Evolutionary conservation across 2,888 invertebrate genomes (phyloP).

Genomic region (Phortica magna): DNA sequence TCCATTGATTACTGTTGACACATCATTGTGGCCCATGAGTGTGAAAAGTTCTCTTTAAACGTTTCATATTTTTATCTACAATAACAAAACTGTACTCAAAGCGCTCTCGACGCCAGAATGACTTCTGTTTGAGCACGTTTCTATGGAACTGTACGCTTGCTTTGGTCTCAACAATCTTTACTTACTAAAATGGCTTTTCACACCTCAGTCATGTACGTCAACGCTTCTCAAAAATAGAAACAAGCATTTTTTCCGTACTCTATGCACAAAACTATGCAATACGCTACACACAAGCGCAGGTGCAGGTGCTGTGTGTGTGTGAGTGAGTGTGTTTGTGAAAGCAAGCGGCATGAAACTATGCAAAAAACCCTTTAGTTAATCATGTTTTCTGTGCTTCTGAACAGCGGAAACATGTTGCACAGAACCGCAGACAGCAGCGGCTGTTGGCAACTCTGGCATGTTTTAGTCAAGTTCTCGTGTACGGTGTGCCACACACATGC

Average conservation of each 20-base stretch:
- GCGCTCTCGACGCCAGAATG: background rate
- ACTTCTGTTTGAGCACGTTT: background rate
- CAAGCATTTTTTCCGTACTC: background rate
- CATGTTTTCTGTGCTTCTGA: background rate
- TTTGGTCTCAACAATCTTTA: background rate
- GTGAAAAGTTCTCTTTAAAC: too few relatives aligned
- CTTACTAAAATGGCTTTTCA: conserved; percentile 1
- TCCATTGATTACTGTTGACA: too few relatives aligned
- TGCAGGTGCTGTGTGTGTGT: background rate
- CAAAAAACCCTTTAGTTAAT: conserved; percentile 20
- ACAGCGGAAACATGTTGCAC: conserved; percentile 16
- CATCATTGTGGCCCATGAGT: too few relatives aligned
- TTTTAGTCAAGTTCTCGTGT: background rate
- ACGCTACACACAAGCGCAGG: background rate
- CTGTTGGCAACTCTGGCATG: background rate
- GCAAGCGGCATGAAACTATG: background rate
- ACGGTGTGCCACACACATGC: background rate
- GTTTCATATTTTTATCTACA: too few relatives aligned
- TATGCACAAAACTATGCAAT: background rate
- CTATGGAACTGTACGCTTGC: background rate
- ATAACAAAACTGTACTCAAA: background rate
- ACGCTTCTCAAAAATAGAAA: background rate
- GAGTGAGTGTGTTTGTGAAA: too few relatives aligned
- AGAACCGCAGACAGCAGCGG: background rate
- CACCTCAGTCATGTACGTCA: background rate